A percentile compares a stretch with the other conserved stretches of the same genome.
Conservation (phyloP, 2,888 invertebrate genomes). For the Camponotus fellah region DNA sequence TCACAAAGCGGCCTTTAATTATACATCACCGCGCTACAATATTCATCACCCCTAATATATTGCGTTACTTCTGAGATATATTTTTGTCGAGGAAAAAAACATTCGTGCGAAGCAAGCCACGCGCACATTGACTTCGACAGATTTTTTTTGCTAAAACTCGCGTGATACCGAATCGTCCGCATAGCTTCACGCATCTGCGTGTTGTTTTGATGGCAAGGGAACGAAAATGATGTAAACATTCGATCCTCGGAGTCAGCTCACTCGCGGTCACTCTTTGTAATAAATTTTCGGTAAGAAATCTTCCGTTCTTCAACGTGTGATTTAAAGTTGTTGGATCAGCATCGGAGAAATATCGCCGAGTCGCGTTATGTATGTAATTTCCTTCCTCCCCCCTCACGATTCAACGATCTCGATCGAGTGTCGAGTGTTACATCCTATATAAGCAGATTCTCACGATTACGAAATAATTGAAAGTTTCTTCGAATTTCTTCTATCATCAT, state of each 20-base stretch:
- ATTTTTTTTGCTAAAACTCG: neutral
- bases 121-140: neutral
- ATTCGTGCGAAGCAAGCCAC: neutral
- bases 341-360: neutral
- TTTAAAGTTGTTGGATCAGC: neutral
- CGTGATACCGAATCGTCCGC: slow-evolving; percentile 42
- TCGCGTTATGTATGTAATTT: slow-evolving; percentile 4
- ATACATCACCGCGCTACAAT: slow-evolving; percentile 37
- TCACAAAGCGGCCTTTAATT: slow-evolving; percentile 38
- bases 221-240: neutral
- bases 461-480: neutral
- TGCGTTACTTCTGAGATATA: slow-evolving; percentile 18
- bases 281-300: slow-evolving; percentile 34
- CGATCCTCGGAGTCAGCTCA: neutral
- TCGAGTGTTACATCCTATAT: neutral
- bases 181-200: slow-evolving; percentile 46
- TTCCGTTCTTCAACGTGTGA: no score
- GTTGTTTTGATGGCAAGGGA: neutral
- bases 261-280: neutral
- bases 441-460: neutral
- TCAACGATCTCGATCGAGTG: slow-evolving; percentile 9
- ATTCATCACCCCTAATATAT: neutral
- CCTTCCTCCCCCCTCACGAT: neutral
- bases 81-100: neutral
- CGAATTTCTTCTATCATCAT: neutral